Evolutionary conservation across 2,113 vertebrate genomes (phyloP).

Genomic region (Centropus bengalensis): DNA sequence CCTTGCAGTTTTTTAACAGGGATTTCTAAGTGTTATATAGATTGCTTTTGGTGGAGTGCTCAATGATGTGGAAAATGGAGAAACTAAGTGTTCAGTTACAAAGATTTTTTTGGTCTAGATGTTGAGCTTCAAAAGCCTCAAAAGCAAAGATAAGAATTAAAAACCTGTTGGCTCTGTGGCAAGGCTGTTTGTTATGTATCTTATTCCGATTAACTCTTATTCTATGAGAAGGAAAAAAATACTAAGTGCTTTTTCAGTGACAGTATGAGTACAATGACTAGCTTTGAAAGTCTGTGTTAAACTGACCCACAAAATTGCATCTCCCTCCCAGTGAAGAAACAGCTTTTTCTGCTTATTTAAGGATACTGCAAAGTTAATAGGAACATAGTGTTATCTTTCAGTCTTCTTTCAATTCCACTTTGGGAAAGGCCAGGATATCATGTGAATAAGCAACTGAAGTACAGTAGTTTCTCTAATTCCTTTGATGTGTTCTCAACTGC

Average conservation of each 20-base stretch:
- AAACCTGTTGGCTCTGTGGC: background rate
- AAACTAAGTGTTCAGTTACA: background rate
- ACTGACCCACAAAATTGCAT: background rate
- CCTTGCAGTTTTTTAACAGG: background rate
- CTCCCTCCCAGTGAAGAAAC: background rate
- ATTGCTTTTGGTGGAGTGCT: background rate
- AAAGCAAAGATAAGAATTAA: background rate
- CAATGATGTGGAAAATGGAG: background rate
- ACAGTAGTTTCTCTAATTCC: background rate
- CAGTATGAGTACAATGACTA: background rate
- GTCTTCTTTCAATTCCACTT: background rate
- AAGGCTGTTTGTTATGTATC: background rate
- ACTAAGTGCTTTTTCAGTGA: background rate
- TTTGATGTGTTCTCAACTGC: constrained; percentile 7
- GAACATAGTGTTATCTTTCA: background rate
- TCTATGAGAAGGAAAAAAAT: background rate
- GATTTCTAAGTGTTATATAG: background rate
- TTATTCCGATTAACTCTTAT: background rate
- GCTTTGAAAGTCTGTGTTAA: background rate
- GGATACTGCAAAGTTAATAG: background rate
- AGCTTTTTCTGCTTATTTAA: background rate
- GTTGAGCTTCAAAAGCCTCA: background rate
- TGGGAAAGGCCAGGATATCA: background rate
- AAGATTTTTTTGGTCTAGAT: background rate
- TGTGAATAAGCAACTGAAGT: background rate